Evolutionary conservation across 2,113 vertebrate genomes (phyloP), one percentile per base, ranked within the genome.

Genomic region (Thunnus thynnus): DNA sequence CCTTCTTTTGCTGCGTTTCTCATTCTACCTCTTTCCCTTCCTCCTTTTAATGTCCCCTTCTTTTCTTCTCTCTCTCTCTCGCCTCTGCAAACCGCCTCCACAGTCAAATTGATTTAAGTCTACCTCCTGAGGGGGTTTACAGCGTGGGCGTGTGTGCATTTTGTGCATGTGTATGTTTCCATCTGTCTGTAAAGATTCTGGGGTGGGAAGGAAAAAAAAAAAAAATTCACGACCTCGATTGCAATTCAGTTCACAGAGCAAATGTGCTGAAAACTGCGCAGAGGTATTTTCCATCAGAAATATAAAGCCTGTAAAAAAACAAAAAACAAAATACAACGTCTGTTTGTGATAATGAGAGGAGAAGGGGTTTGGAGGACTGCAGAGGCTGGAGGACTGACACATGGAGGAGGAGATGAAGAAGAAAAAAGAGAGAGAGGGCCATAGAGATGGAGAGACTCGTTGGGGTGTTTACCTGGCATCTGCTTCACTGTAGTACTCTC

Each of bases 401-500:
- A 74, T 72, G 74, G 74, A 70, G 46, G 61, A 66, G 76, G 63
- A 48, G 72, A 61, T 50, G 63, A 60, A 17, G 57, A 57, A 5
- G 41, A 20, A 51, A 54, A 44, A 14, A 18, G 4, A 9, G 14
- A 48, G 54, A 20, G 17, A 41, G 22, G 18, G 78, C 22, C 22
- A 22, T 22, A 22, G 22, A 22, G 22, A 22, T 22, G 22, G 22
- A 22, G 22, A 22, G 22, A 22, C 22, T 22, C 22, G 22, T 22
- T 22, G 22, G 22, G 22, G 65, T 10, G 62, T 86, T 91, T 95
- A 96, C 95, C 95, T 95, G 92, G 95, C 95, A 12, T 95, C 94
- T 55, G 95, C 94, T 82, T 95, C 95, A 65, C 95, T 95, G 93
- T 95, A 95, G 91, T 95, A 95, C 69, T 95, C 95, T 85, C 95